Conservation (phyloP, 2,888 invertebrate species). For the Pteria penguin region DNA sequence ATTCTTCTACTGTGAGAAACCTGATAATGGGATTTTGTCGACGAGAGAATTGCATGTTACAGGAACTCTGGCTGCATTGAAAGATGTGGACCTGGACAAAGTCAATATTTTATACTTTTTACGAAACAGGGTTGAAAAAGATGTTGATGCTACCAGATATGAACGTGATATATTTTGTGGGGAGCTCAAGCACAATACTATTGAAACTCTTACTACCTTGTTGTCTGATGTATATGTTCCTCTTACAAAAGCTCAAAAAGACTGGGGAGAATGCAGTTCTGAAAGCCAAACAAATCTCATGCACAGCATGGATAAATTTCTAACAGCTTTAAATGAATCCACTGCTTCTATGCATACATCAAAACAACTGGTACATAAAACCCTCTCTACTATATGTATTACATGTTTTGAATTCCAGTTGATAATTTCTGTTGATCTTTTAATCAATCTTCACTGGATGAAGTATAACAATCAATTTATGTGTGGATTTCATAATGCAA, state of each 20-base stretch:
- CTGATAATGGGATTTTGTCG: slow-evolving; percentile 67
- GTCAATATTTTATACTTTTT: slow-evolving; percentile 78
- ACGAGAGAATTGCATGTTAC: slow-evolving; percentile 73
- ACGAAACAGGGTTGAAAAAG: slow-evolving; percentile 73
- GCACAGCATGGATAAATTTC: slow-evolving; percentile 76
- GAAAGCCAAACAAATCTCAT: slow-evolving; percentile 74
- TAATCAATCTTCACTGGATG: too few relatives aligned
- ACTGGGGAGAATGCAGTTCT: slow-evolving; percentile 77
- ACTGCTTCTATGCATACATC: slow-evolving; percentile 72
- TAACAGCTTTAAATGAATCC: slow-evolving; percentile 74
- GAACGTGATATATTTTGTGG: slow-evolving; percentile 79
- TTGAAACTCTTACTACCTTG: slow-evolving; percentile 75
- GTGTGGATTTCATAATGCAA: too few relatives aligned
- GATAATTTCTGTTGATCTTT: too few relatives aligned
- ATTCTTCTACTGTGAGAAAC: slow-evolving; percentile 77
- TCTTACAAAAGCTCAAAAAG: slow-evolving; percentile 74
- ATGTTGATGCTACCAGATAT: slow-evolving; percentile 75
- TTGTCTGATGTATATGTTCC: slow-evolving; percentile 79
- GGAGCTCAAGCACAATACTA: slow-evolving; percentile 78
- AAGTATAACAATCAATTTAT: too few relatives aligned
- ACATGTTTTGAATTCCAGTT: too few relatives aligned
- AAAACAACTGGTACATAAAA: slow-evolving; percentile 74
- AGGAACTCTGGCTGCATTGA: slow-evolving; percentile 73
- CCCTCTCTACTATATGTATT: too few relatives aligned
- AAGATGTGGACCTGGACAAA: slow-evolving; percentile 72